Base-by-base conservation (phyloP, 2,888 invertebrate genomes). In the Sphaeridia pumilis region DNA sequence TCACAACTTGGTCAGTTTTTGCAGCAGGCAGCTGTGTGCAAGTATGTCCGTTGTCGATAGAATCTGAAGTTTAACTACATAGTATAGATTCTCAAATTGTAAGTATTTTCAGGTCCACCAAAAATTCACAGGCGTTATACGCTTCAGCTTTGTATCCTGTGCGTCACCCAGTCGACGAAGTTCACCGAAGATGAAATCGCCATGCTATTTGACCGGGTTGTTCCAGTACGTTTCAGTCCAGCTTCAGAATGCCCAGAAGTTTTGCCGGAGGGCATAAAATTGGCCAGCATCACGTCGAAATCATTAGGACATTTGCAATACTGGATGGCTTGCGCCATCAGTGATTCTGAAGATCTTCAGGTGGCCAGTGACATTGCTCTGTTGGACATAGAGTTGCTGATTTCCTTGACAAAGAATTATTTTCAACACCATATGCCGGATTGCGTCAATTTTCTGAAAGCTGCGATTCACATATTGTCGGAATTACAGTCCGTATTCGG, bases 361-460 rank as follows among this genome's bases (percentile, higher is more conserved):
- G 5, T 24, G 3, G 28, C 46, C 5, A 41, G 26, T 42, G 52
- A 52, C 12, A 21, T 52, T 20, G 52, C 42, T 2, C 42, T 52
- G 2, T 24, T 52, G 3, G 52, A 52, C 27, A 24, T 52, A 21
- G 46, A 52, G 27, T 28, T 52, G 12, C 31, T 52, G 7, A 52
- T 46, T 4, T n/a, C 43, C 22, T 38, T 52, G 31, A 52, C 52
- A 1, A 52, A 52, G 17, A 52, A 52, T 24, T 52, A 52, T 22
- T 52, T 52, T 28, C 22, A 28, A 2, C 14, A 21, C 2, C 46
- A 46, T 27, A 52, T 20, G 27, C 28, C 21, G 31, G 52, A 52
- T 28, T 31, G 52, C 24, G 12, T 52, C 4, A 10, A 46, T 2
- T 52, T 46, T 31, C 24, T 52, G 7, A 46, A 41, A 24, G 41